A percentile compares a stretch with the other conserved stretches of the same genome.
Evolutionary conservation across 2,888 invertebrate species (phyloP).

Genomic region (Eupelmus urozonus): DNA sequence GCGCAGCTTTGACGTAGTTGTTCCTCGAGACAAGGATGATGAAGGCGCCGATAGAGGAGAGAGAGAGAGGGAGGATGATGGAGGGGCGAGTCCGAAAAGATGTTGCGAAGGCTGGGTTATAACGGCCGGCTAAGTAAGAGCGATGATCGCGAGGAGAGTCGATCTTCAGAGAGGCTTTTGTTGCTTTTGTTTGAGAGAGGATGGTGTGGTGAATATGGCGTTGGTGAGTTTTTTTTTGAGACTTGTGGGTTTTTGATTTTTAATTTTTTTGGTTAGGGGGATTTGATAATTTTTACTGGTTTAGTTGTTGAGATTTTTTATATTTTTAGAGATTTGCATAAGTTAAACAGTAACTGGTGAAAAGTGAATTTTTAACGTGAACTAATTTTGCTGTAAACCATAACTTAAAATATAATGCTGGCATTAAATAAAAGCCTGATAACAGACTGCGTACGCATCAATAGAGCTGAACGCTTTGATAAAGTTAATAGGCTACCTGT

Average conservation of each 20-base stretch:
- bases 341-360: too few relatives aligned
- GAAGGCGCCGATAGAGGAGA: conserved; percentile 30
- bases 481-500: conserved; percentile 20
- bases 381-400: background rate
- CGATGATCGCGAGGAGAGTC: background rate
- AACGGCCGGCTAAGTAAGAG: background rate
- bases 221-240: too few relatives aligned
- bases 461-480: background rate
- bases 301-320: too few relatives aligned
- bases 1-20: conserved; percentile 46
- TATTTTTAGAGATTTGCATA: too few relatives aligned
- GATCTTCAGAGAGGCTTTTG: background rate
- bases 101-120: background rate
- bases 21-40: conserved; percentile 38
- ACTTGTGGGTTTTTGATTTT: too few relatives aligned
- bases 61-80: background rate
- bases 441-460: background rate
- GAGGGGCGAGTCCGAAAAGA: conserved; percentile 8
- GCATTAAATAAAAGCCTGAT: background rate
- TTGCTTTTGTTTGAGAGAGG: background rate
- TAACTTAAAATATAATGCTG: conserved; percentile 7
- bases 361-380: background rate
- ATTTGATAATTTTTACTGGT: too few relatives aligned
- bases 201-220: background rate
- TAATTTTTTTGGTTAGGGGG: too few relatives aligned